A percentile compares a stretch with the other conserved stretches of the same genome.
Evolutionary conservation across 2,888 invertebrate genomes (phyloP).

Genomic region (Hyppa rectilinea): DNA sequence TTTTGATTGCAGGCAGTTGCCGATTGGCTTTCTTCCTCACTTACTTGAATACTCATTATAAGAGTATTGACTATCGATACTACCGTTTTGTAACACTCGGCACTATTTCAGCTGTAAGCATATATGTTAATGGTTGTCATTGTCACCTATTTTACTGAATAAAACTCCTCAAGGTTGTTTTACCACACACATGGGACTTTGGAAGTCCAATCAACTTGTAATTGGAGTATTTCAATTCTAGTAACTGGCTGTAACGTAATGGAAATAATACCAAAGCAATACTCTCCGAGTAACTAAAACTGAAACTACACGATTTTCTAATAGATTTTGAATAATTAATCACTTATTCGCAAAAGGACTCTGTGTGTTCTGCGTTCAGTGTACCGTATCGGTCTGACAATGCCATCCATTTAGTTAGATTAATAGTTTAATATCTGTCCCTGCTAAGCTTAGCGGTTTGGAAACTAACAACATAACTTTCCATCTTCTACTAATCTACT

Average conservation of each 20-base stretch:
- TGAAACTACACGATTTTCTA: slow-evolving; percentile 12
- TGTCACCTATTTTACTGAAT: neutral
- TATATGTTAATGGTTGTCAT: no score
- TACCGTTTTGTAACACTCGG: neutral
- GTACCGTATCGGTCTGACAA: slow-evolving; percentile 30
- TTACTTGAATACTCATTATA: slow-evolving; percentile 28
- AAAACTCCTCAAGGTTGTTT: slow-evolving; percentile 25
- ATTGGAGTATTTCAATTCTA: slow-evolving; percentile 27
- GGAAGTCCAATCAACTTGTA: slow-evolving; percentile 35
- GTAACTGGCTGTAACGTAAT: slow-evolving; percentile 8
- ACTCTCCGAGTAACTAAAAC: slow-evolving; percentile 23
- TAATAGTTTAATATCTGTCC: slow-evolving; percentile 56
- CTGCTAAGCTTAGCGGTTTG: slow-evolving; percentile 36
- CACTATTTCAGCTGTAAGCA: no score
- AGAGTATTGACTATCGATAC: slow-evolving; percentile 3
- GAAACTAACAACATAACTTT: slow-evolving; percentile 13
- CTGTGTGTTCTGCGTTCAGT: slow-evolving; percentile 31
- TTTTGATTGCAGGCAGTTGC: slow-evolving; percentile 58
- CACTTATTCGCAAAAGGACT: slow-evolving; percentile 35
- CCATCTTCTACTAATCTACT: slow-evolving; percentile 29
- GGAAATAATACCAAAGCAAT: slow-evolving; percentile 31
- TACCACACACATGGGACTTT: neutral
- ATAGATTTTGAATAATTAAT: slow-evolving; percentile 49
- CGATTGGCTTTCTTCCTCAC: slow-evolving; percentile 48
- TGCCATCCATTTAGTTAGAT: slow-evolving; percentile 40